These are phyloP conservation scores for Oreotrochilus melanogaster DNA, from an alignment of 2,113 vertebrate species.

Conservation along the genomic window DNA sequence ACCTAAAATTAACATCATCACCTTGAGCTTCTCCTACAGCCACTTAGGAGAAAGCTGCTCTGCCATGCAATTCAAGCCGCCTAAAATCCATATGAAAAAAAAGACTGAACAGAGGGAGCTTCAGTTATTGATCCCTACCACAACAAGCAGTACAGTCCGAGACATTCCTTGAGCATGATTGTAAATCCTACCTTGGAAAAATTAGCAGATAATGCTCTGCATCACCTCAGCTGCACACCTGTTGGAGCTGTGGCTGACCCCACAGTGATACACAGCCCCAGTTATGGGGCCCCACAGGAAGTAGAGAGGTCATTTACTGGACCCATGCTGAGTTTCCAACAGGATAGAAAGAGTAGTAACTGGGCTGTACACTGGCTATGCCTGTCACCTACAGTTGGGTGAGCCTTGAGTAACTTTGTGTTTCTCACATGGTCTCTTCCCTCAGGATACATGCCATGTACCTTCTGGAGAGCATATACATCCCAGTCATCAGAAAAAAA, in stretches of 20 bases:
- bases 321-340: background rate
- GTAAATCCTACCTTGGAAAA: background rate
- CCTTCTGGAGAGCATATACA: background rate
- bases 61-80: background rate
- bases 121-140: background rate
- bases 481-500: background rate
- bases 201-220: background rate
- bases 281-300: background rate
- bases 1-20: background rate
- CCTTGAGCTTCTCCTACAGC: background rate
- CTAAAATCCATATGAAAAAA: background rate
- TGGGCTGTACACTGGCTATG: background rate
- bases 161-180: background rate
- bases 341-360: background rate
- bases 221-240: background rate
- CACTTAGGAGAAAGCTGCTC: background rate
- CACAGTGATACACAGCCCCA: accelerated
- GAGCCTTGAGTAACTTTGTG: background rate
- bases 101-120: background rate
- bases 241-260: background rate
- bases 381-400: background rate
- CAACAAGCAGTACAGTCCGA: background rate
- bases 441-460: background rate
- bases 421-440: background rate
- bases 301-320: background rate